These are phyloP conservation scores for Poeciliopsis occidentalis DNA, from an alignment of 2,113 vertebrate species.

Conservation along the genomic window DNA sequence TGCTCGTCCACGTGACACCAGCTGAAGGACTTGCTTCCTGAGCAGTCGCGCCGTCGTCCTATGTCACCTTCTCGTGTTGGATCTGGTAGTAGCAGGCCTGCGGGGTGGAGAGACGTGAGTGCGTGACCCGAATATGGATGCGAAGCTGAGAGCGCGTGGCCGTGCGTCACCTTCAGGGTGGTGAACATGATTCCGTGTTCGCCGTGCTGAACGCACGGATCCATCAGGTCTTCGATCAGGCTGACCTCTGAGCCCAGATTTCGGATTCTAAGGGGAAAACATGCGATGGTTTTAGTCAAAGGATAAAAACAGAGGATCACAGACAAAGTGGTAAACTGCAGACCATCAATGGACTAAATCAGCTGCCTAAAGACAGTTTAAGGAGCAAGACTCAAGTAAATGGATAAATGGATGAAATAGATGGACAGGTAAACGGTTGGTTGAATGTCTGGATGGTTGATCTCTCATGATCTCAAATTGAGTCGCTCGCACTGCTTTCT, in stretches of 20 bases:
- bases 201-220: slow-evolving; percentile 95
- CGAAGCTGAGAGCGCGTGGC: neutral
- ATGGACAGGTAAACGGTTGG: too few species aligned
- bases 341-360: neutral
- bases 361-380: too few species aligned
- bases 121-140: neutral
- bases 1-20: slow-evolving; percentile 17
- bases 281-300: neutral
- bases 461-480: too few species aligned
- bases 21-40: slow-evolving; percentile 31
- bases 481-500: too few species aligned
- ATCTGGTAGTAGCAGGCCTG: slow-evolving; percentile 99
- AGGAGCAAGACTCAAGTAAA: too few species aligned
- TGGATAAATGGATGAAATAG: too few species aligned
- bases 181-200: slow-evolving; percentile 99
- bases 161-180: slow-evolving; percentile 88
- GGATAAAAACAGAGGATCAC: neutral
- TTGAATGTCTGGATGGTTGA: too few species aligned
- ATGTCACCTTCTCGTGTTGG: slow-evolving; percentile 96
- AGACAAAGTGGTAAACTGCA: neutral
- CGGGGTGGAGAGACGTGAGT: slow-evolving; percentile 19
- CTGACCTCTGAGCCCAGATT: slow-evolving; percentile 97
- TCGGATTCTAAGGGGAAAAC: slow-evolving; percentile 83
- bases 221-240: slow-evolving; percentile 97
- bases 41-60: slow-evolving; percentile 42